phyloP scores from a whole-genome alignment of 2,888 invertebrate genomes.

The Cremastinae sp. region DNA sequence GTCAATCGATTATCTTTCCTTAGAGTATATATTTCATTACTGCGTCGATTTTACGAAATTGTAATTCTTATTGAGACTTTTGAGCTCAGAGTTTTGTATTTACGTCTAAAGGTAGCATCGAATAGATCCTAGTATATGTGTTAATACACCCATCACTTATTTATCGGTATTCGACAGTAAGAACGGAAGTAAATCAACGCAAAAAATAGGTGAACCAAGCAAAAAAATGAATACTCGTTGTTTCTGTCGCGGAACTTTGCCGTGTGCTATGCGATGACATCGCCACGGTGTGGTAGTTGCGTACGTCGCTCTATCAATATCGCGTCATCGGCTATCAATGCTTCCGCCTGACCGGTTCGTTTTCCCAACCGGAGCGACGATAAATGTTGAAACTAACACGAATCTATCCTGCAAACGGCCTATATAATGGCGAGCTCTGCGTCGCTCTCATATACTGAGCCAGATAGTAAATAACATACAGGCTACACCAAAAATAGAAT shows the following conservation, averaged over 20 bases:
- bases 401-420: conserved; percentile 30
- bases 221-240: not conserved
- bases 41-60: too few species aligned
- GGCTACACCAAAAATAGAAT: too few species aligned
- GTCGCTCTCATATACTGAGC: not conserved
- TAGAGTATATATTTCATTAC: too few species aligned
- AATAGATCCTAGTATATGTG: too few species aligned
- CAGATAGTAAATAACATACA: too few species aligned
- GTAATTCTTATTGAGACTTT: too few species aligned
- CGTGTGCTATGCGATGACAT: conserved; percentile 20
- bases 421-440: conserved; percentile 4
- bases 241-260: conserved; percentile 19
- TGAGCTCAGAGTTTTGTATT: too few species aligned
- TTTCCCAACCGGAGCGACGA: conserved; percentile 41
- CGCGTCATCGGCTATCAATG: conserved; percentile 49
- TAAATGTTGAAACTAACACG: conserved; percentile 34
- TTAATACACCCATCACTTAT: too few species aligned
- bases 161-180: conserved; percentile 13
- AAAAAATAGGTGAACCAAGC: conserved; percentile 16
- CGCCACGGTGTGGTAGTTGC: conserved; percentile 4
- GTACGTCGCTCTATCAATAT: conserved; percentile 36
- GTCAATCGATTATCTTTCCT: too few species aligned
- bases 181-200: conserved; percentile 20
- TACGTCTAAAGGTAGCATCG: too few species aligned
- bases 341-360: conserved; percentile 34